phyloP scores from a whole-genome alignment of 2,113 vertebrate genomes.

The Gila orcuttii region DNA sequence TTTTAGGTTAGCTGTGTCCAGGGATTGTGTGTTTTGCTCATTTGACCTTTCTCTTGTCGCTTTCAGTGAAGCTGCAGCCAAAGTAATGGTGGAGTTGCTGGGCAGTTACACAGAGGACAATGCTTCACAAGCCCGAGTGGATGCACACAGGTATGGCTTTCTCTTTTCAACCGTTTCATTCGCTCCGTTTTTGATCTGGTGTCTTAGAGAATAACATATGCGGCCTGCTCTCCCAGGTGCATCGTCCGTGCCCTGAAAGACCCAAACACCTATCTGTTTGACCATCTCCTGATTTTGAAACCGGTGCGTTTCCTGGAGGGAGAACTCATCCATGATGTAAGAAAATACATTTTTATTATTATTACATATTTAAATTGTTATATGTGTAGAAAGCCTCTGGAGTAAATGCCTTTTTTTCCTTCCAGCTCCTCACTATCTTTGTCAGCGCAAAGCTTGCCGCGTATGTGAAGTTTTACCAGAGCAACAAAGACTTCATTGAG shows the following conservation, averaged over 20 bases:
- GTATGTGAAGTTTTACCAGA: conserved; percentile 98
- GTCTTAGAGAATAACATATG: not conserved
- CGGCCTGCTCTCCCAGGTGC: conserved; percentile 76
- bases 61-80: conserved; percentile 91
- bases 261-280: conserved; percentile 93
- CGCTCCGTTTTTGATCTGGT: not conserved
- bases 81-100: conserved; percentile 96
- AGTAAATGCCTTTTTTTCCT: conserved; percentile 44
- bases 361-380: not conserved
- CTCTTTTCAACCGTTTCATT: not conserved
- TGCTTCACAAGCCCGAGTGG: conserved; percentile 93
- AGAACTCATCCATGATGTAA: conserved; percentile 98
- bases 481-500: conserved; percentile 99
- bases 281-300: conserved; percentile 96
- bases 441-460: conserved; percentile 93
- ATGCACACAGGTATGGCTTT: conserved; percentile 89
- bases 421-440: conserved; percentile 96
- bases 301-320: conserved; percentile 98
- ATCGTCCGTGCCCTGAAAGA: conserved; percentile 96
- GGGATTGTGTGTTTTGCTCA: not conserved
- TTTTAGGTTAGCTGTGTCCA: not conserved
- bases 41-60: conserved; percentile 7
- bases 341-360: conserved; percentile 47
- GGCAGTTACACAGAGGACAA: conserved; percentile 99
- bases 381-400: not conserved